Base-by-base conservation (phyloP, 2,888 invertebrate genomes). In the Epsilonema sp. region DNA sequence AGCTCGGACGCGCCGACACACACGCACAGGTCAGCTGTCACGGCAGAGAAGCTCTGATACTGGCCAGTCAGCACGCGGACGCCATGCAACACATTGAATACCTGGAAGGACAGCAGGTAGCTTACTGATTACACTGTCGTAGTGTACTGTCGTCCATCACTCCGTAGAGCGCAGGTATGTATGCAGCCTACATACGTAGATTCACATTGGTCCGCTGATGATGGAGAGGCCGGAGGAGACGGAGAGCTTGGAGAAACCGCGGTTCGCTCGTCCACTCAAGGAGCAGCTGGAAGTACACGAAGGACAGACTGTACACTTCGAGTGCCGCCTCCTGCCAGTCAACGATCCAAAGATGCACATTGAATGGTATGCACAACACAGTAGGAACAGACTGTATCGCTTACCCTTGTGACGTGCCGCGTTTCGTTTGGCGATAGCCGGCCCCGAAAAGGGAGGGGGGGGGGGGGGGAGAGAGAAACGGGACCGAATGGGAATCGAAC, bases 291-390 rank as follows among this genome's bases (percentile, higher is more conserved):
- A 63, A 50, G 61, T 92, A 26, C 55, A 55, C 44, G 89, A 92
- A 73, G 80, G 86, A 39, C 78, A 82, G 55, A 84, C 85, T 62
- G 89, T 90, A 42, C 92, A 94, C 66, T 90, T 97, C 67, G 94
- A 97, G 71, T 89, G 89, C 65, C 86, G 90, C 66, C 75, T 97
- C 31, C 86, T 89, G 66, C 94, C 94, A 31, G 84, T 92, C 8
- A 89, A 87, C 4, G 97, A 97, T 70, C 78, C 92, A 0, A 89
- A 89, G 61, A 74, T 97, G 57, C 85, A 83, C 67, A 67, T 72
- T 3, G 69, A 70, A 56, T 72, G 72, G 72, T 57, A 26, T n/a
- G n/a, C n/a, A n/a, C n/a, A n/a, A n/a, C n/a, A n/a, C n/a, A n/a
- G n/a, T n/a, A n/a, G n/a, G n/a, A n/a, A n/a, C n/a, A n/a, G n/a